Conservation (phyloP, 2,797 vertebrate genomes). For the Morelia viridis region DNA sequence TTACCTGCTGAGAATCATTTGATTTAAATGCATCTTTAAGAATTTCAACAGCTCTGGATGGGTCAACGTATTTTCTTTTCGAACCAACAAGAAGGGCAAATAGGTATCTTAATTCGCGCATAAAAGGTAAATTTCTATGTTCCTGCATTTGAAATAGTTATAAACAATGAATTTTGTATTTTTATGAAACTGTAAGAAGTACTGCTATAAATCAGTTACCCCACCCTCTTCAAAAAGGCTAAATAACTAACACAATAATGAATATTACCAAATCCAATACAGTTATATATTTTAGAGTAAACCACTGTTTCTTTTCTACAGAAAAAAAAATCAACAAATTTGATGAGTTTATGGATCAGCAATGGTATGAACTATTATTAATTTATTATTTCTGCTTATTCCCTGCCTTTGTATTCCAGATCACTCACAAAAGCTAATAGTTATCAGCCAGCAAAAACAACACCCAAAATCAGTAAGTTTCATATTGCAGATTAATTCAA, state of each 20-base stretch:
- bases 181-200: not conserved
- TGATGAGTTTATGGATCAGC: not conserved
- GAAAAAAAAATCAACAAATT: not conserved
- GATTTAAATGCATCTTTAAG: conserved; percentile 99
- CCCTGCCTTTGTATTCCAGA: not conserved
- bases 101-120: conserved; percentile 92
- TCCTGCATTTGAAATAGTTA: conserved; percentile 76
- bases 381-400: not conserved
- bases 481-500: not conserved
- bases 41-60: conserved; percentile 95
- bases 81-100: conserved; percentile 97
- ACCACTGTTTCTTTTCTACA: not conserved
- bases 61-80: conserved; percentile 97
- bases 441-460: not conserved
- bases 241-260: not conserved
- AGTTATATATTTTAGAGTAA: not conserved
- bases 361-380: not conserved
- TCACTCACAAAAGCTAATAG: not conserved
- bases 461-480: not conserved
- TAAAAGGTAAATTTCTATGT: conserved; percentile 96
- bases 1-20: conserved; percentile 96
- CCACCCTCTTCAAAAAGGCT: not conserved
- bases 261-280: not conserved
- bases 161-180: conserved; percentile 17
- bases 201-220: not conserved